A percentile compares a stretch with the other conserved stretches of the same genome.
These are phyloP conservation scores for Cebidichthys violaceus DNA, from an alignment of 2,113 vertebrate genomes.

Conservation along the genomic window DNA sequence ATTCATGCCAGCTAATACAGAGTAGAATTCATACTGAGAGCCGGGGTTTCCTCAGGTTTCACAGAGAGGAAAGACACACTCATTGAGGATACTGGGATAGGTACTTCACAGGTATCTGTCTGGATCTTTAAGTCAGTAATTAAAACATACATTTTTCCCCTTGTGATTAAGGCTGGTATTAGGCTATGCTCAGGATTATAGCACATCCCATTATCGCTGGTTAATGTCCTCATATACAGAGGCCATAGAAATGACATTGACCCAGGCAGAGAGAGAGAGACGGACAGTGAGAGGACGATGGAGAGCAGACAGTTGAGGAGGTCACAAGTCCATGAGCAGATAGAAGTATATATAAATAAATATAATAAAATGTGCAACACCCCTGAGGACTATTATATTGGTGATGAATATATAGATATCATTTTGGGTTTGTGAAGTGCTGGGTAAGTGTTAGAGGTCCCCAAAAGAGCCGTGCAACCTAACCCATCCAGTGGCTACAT, in stretches of 20 bases:
- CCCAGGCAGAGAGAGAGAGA: conserved; percentile 43
- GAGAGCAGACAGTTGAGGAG: conserved; percentile 64
- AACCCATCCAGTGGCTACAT: conserved; percentile 61
- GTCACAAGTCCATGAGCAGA: conserved; percentile 63
- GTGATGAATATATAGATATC: conserved; percentile 40
- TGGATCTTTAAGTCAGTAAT: conserved; percentile 78
- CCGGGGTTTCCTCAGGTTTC: conserved; percentile 56
- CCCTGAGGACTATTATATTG: conserved; percentile 55
- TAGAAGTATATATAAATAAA: conserved; percentile 55
- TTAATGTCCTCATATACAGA: conserved; percentile 74
- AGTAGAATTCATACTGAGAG: conserved; percentile 16
- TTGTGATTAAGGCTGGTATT: conserved; percentile 81
- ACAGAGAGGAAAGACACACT: conserved; percentile 61
- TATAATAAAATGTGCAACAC: conserved; percentile 48
- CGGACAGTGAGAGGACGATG: conserved; percentile 51
- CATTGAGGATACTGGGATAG: conserved; percentile 52
- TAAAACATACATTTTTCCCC: conserved; percentile 82
- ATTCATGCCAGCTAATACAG: conserved; percentile 50
- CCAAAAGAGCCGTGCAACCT: conserved; percentile 56
- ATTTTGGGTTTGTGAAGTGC: conserved; percentile 57
- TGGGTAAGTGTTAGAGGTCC: conserved; percentile 60
- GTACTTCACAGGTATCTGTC: conserved; percentile 65
- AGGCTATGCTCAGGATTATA: conserved; percentile 80
- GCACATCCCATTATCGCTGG: conserved; percentile 79
- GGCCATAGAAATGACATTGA: conserved; percentile 74